phyloP scores from a whole-genome alignment of 2,888 invertebrate species.

The Noctua janthina region DNA sequence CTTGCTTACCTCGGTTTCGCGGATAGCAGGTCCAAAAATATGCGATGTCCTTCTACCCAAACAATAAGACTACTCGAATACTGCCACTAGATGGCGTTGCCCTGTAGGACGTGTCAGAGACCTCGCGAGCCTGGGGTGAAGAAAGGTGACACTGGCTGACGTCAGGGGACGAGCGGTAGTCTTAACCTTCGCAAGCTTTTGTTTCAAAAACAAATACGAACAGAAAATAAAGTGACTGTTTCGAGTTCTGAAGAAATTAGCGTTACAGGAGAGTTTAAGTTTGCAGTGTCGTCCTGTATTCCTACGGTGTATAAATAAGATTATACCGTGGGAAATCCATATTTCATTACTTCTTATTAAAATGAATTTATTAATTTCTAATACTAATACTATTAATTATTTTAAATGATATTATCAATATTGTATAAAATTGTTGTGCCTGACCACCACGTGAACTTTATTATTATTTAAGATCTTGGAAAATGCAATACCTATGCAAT shows the following conservation, averaged over 20 bases:
- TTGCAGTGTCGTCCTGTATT: not conserved
- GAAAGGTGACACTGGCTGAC: slow-evolving; percentile 51
- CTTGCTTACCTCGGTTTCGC: not conserved
- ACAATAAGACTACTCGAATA: not conserved
- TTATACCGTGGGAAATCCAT: not conserved
- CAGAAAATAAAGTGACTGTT: slow-evolving; percentile 10
- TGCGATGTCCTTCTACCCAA: slow-evolving; percentile 5
- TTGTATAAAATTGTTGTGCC: too few relatives aligned
- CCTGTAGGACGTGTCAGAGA: slow-evolving; percentile 38
- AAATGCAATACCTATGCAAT: too few relatives aligned
- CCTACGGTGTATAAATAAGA: not conserved
- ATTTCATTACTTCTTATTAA: too few relatives aligned
- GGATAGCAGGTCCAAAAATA: not conserved
- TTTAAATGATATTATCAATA: too few relatives aligned
- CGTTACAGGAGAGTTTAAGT: not conserved
- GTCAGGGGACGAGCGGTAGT: slow-evolving; percentile 42
- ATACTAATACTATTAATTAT: too few relatives aligned
- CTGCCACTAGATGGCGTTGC: slow-evolving; percentile 33
- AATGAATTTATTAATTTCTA: too few relatives aligned
- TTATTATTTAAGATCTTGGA: too few relatives aligned
- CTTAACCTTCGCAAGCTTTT: slow-evolving; percentile 31
- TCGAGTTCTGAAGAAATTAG: not conserved
- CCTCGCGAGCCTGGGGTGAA: slow-evolving; percentile 29
- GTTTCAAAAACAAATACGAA: slow-evolving; percentile 28
- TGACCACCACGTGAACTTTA: too few relatives aligned